phyloP scores from a whole-genome alignment of 2,888 invertebrate genomes.

The Drosophila mimetica region DNA sequence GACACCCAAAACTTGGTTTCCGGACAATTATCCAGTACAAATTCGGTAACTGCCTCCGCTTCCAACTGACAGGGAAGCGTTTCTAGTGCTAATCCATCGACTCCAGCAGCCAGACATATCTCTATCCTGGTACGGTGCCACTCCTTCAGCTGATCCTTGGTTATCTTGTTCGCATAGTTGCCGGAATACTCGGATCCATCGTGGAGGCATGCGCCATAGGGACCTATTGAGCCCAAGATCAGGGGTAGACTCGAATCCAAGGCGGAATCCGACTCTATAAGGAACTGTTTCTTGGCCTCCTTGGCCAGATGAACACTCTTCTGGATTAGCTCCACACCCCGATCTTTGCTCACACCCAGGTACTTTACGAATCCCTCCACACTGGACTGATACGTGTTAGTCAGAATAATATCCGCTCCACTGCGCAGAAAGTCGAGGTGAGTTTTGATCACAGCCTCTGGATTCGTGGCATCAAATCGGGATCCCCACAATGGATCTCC shows the following conservation, averaged over 20 bases:
- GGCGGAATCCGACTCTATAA: constrained; percentile 82
- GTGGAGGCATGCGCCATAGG: constrained; percentile 94
- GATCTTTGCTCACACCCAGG: constrained; percentile 87
- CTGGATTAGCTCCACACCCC: constrained; percentile 89
- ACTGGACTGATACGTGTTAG: constrained; percentile 95
- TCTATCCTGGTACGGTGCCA: constrained; percentile 93
- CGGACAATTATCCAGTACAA: constrained; percentile 86
- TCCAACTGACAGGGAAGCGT: constrained; percentile 94
- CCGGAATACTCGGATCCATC: constrained; percentile 97
- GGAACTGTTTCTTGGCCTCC: constrained; percentile 87
- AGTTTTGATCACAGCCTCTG: constrained; percentile 90
- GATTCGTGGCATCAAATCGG: constrained; percentile 90
- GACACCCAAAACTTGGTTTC: constrained; percentile 91
- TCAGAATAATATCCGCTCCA: constrained; percentile 95
- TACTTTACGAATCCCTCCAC: constrained; percentile 90
- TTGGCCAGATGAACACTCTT: constrained; percentile 90
- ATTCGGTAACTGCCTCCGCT: constrained; percentile 91
- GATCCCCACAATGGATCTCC: constrained; percentile 96
- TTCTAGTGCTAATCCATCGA: constrained; percentile 93
- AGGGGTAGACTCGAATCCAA: constrained; percentile 72
- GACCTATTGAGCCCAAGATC: constrained; percentile 94
- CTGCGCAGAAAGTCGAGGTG: constrained; percentile 93
- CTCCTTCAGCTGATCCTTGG: constrained; percentile 87
- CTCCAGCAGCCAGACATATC: constrained; percentile 90
- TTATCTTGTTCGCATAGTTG: constrained; percentile 88